phyloP scores from a whole-genome alignment of 2,797 vertebrate species.

The Falco peregrinus region DNA sequence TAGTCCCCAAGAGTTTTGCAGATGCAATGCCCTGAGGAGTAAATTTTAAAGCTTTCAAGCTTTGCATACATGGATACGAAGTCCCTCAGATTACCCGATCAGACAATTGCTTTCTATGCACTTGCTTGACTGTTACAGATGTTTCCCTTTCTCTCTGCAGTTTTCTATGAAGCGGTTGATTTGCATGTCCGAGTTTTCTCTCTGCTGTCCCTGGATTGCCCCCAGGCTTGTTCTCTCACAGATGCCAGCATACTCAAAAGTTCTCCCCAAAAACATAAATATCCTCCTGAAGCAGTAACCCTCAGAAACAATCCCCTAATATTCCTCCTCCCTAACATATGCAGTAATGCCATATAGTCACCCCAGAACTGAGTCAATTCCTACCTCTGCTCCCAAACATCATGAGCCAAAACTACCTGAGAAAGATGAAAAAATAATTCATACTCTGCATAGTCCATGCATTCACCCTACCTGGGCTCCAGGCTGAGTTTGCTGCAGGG shows the following conservation, averaged over 20 bases:
- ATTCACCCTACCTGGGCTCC: constrained; percentile 18
- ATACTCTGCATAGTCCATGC: background rate
- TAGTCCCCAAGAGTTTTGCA: background rate
- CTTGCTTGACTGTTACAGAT: background rate
- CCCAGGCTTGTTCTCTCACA: background rate
- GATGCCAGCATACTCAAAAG: background rate
- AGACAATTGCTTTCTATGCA: background rate
- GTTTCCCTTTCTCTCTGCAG: background rate
- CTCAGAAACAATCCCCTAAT: background rate
- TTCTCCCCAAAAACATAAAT: background rate
- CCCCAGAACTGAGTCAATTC: background rate
- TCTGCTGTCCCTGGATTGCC: background rate
- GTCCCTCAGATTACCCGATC: background rate
- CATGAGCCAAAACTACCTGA: background rate
- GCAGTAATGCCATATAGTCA: background rate
- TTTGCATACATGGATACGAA: background rate
- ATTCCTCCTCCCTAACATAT: background rate
- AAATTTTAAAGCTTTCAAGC: background rate
- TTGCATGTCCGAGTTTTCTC: background rate
- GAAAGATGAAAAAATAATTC: background rate
- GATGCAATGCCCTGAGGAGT: background rate
- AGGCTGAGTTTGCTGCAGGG: background rate
- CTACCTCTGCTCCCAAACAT: background rate
- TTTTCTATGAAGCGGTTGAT: background rate
- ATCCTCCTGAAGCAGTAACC: background rate